A percentile compares a stretch with the other conserved stretches of the same genome.
These are phyloP conservation scores for Eubasilissa regina DNA, from an alignment of 1,140 invertebrate species.

Conservation along the genomic window DNA sequence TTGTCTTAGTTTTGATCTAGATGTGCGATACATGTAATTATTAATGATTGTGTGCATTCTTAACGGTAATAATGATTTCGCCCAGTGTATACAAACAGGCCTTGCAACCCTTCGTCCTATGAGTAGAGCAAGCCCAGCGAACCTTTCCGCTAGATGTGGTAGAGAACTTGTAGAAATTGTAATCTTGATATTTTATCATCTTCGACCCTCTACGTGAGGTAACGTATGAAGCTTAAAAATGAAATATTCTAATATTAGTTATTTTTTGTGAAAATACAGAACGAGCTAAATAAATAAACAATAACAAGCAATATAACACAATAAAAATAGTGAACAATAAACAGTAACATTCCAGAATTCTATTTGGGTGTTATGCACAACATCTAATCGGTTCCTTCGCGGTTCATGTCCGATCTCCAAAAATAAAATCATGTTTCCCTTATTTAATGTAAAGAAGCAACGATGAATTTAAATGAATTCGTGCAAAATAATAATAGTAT, in stretches of 20 bases:
- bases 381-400: no score
- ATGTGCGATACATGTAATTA: neutral
- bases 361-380: no score
- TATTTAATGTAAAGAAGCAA: no score
- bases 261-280: neutral
- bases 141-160: constrained; percentile 16
- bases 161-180: neutral
- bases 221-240: neutral
- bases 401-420: no score
- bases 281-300: no score
- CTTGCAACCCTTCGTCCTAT: constrained; percentile 58
- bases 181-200: neutral
- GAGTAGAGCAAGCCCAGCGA: constrained; percentile 62
- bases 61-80: constrained; percentile 56
- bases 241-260: neutral
- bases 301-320: no score
- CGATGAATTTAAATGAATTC: no score
- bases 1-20: neutral
- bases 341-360: no score
- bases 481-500: no score
- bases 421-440: no score
- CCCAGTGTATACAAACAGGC: constrained; percentile 59
- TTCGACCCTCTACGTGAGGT: neutral
- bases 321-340: no score
- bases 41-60: constrained; percentile 61